Evolutionary conservation across 2,888 invertebrate genomes (phyloP).

Genomic region (Euspilapteryx auroguttella): DNA sequence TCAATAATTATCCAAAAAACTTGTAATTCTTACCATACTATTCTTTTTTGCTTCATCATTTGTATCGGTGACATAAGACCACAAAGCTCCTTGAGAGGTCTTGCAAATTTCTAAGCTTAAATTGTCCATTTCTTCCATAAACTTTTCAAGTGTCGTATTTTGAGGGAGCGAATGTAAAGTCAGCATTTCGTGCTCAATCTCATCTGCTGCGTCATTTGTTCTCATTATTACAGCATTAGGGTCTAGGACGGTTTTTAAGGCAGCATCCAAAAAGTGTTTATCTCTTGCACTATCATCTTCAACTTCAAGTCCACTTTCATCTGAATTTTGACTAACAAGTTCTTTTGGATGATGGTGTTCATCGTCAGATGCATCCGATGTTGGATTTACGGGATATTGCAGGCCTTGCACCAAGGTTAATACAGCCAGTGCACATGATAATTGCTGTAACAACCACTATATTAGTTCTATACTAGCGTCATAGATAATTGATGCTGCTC

Average conservation of each 20-base stretch:
- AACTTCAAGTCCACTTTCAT: constrained; percentile 40
- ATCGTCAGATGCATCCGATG: constrained; percentile 43
- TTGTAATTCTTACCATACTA: constrained; percentile 33
- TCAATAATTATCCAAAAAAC: too few species aligned
- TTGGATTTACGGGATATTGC: constrained; percentile 28
- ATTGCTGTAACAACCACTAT: constrained; percentile 23
- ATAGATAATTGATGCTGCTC: too few species aligned
- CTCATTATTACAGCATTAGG: constrained; percentile 25
- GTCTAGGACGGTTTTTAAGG: constrained; percentile 38
- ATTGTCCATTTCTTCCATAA: constrained; percentile 46
- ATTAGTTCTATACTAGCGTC: constrained; percentile 5
- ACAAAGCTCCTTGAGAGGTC: constrained; percentile 40
- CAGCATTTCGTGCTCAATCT: constrained; percentile 25
- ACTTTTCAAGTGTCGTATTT: constrained; percentile 30
- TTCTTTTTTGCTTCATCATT: constrained; percentile 38
- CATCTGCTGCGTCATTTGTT: constrained; percentile 22
- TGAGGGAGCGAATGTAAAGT: too few species aligned
- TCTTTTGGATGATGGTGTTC: constrained; percentile 20
- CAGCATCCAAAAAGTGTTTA: constrained; percentile 39
- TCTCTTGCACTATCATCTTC: constrained; percentile 40
- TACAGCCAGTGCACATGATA: constrained; percentile 13
- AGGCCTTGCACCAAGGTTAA: constrained; percentile 20
- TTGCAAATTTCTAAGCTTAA: constrained; percentile 43
- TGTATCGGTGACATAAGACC: constrained; percentile 45
- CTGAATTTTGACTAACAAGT: constrained; percentile 21